phyloP scores from a whole-genome alignment of 2,888 invertebrate species.

The Pachydiplax longipennis region DNA sequence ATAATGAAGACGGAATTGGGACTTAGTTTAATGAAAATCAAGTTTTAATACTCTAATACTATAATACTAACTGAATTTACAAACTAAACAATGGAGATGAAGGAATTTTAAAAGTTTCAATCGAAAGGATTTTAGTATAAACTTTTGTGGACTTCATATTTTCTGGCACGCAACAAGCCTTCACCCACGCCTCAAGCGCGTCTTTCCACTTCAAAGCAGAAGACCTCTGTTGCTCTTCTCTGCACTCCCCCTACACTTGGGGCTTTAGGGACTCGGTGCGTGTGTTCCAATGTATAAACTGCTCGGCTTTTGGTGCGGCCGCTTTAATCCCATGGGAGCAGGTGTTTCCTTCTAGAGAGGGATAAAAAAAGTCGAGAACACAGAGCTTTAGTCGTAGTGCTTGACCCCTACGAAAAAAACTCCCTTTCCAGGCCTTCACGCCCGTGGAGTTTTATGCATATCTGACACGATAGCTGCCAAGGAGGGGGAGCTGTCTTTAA shows the following conservation, averaged over 20 bases:
- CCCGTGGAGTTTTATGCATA: background rate
- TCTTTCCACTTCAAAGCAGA: background rate
- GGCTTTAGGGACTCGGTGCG: background rate
- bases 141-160: no score
- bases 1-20: no score
- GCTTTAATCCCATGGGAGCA: constrained; percentile 25
- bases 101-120: no score
- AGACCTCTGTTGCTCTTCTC: background rate
- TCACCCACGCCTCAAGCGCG: background rate
- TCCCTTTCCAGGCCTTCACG: background rate
- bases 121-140: no score
- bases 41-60: no score
- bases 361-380: background rate
- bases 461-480: background rate
- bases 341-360: constrained; percentile 2
- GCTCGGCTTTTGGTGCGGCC: background rate
- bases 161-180: no score
- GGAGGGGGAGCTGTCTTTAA: background rate
- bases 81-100: no score
- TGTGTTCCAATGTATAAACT: background rate
- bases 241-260: background rate
- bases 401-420: background rate
- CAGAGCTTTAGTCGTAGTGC: background rate
- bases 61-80: no score
- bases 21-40: no score